These are phyloP conservation scores for Macrotrachela quadricornifera DNA, from an alignment of 1,140 invertebrate species.

Conservation along the genomic window DNA sequence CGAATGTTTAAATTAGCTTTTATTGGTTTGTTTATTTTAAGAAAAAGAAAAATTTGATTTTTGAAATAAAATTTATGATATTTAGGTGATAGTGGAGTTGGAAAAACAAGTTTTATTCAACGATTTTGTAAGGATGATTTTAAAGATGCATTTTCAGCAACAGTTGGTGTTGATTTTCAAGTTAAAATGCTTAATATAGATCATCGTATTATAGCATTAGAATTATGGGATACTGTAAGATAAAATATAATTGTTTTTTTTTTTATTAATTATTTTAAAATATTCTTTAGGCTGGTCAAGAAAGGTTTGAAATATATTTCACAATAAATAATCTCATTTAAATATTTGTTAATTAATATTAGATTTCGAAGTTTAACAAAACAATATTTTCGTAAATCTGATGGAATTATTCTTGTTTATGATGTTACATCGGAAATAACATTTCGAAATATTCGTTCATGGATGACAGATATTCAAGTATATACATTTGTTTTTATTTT, in stretches of 20 bases:
- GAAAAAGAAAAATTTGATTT: not conserved
- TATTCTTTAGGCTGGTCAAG: constrained; percentile 1
- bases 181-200: constrained; percentile 33
- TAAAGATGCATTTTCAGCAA: constrained; percentile 33
- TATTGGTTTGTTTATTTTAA: not conserved
- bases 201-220: constrained; percentile 32
- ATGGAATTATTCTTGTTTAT: constrained; percentile 45
- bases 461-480: constrained; percentile 19
- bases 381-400: constrained; percentile 46
- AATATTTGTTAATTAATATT: too few species aligned
- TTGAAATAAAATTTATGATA: constrained; percentile 13
- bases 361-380: constrained; percentile 41
- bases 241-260: constrained; percentile 35
- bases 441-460: constrained; percentile 42
- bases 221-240: constrained; percentile 41
- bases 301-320: constrained; percentile 21
- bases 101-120: constrained; percentile 39
- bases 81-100: constrained; percentile 40
- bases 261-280: not conserved
- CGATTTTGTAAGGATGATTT: constrained; percentile 37
- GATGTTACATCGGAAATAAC: constrained; percentile 43
- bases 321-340: too few species aligned
- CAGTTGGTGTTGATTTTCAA: constrained; percentile 41
- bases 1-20: constrained; percentile 8
- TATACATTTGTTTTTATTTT: too few species aligned